Percentiles rank a stretch among this genome's conserved stretches.
Conservation (phyloP, 2,113 vertebrate species). For the Charadrius vociferus region DNA sequence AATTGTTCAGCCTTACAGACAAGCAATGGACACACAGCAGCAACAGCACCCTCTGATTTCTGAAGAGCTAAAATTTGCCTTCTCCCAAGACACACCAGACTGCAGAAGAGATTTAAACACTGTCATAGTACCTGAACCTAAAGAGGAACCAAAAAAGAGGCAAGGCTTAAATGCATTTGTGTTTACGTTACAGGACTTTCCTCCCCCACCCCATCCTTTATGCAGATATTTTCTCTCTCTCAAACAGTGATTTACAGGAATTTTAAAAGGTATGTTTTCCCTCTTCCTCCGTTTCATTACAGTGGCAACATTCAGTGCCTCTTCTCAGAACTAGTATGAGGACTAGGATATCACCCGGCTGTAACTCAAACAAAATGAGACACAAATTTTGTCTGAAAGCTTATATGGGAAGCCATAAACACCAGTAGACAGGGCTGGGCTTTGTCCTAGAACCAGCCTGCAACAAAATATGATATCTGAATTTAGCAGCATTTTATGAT, state of each 20-base stretch:
- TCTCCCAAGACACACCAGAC: not conserved
- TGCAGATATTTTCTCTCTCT: not conserved
- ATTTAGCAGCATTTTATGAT: constrained; percentile 21
- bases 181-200: not conserved
- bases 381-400: constrained; percentile 52
- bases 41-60: not conserved
- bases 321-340: not conserved
- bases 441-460: constrained; percentile 44
- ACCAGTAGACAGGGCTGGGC: not conserved
- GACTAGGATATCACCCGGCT: not conserved
- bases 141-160: not conserved
- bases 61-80: not conserved
- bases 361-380: constrained; percentile 62
- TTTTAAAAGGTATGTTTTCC: not conserved
- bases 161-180: not conserved
- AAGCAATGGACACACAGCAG: not conserved
- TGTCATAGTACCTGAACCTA: not conserved
- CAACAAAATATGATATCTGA: constrained; percentile 43
- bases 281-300: constrained; percentile 1
- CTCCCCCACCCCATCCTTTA: not conserved
- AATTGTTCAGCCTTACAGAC: not conserved
- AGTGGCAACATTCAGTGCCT: not conserved
- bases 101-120: not conserved
- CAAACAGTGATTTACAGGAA: not conserved
- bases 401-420: constrained; percentile 57